phyloP scores from a whole-genome alignment of 2,797 vertebrate genomes.

The Pterois miles region DNA sequence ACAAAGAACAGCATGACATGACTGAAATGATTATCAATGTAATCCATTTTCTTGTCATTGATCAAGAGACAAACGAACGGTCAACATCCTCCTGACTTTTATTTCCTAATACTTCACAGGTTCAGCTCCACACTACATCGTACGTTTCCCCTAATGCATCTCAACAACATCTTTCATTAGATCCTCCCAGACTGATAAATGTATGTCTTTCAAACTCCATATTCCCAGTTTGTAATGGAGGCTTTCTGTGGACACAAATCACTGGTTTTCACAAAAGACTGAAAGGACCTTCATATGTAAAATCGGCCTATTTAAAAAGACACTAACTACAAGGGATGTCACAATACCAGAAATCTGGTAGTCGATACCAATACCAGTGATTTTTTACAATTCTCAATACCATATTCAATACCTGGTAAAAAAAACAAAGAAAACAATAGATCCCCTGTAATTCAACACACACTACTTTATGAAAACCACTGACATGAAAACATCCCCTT shows the following conservation, averaged over 20 bases:
- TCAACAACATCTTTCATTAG: neutral
- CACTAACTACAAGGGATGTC: no score
- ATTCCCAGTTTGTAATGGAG: neutral
- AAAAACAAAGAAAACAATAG: no score
- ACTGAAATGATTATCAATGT: no score
- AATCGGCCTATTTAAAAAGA: neutral
- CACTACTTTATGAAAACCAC: no score
- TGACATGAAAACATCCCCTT: no score
- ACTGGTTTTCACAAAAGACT: neutral
- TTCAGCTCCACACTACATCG: neutral
- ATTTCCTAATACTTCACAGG: neutral
- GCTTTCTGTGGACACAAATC: neutral
- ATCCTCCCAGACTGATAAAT: neutral
- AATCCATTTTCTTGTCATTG: rapidly evolving
- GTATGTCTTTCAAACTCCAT: neutral
- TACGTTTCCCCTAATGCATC: neutral
- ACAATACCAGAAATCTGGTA: no score
- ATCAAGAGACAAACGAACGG: neutral
- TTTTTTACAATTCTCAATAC: no score
- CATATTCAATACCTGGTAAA: no score
- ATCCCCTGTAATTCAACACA: no score
- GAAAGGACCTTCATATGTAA: neutral
- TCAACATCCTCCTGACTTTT: neutral
- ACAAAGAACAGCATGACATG: neutral
- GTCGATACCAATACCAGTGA: no score